phyloP scores from a whole-genome alignment of 2,113 vertebrate genomes.

The Tyrannus savana region DNA sequence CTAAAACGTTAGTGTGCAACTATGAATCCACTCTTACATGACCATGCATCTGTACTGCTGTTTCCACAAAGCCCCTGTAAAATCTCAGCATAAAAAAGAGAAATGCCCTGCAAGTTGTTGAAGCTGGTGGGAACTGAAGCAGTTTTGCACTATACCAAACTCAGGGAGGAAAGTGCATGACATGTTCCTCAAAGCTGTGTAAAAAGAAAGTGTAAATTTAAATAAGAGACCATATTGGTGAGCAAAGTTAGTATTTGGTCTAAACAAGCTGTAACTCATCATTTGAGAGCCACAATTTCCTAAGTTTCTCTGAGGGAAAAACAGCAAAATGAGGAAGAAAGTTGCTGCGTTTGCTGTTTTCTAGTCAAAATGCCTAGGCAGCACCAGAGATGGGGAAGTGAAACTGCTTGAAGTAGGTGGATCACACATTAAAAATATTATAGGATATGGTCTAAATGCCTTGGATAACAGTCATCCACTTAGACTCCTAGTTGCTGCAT shows the following conservation, averaged over 20 bases:
- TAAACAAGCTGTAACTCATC: background rate
- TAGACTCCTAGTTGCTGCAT: background rate
- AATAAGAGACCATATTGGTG: background rate
- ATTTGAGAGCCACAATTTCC: background rate
- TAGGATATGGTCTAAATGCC: background rate
- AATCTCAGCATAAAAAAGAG: background rate
- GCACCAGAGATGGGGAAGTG: slow-evolving; percentile 3
- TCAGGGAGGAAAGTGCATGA: fast-evolving
- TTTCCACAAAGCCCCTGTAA: background rate
- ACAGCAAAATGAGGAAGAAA: background rate
- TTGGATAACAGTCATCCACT: fast-evolving
- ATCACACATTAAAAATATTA: background rate
- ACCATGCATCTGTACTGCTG: background rate
- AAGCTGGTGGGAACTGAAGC: background rate
- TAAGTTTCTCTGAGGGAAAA: background rate
- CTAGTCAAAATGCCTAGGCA: background rate
- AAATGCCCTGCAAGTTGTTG: background rate
- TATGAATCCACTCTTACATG: background rate
- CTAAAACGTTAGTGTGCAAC: background rate
- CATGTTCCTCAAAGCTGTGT: background rate
- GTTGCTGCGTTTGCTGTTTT: background rate
- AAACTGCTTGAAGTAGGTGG: background rate
- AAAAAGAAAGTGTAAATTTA: background rate
- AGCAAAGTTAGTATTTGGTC: background rate
- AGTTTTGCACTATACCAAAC: background rate